Percentiles rank a stretch among this genome's conserved stretches.
phyloP scores from a whole-genome alignment of 2,113 vertebrate genomes.

The Pagrus major region DNA sequence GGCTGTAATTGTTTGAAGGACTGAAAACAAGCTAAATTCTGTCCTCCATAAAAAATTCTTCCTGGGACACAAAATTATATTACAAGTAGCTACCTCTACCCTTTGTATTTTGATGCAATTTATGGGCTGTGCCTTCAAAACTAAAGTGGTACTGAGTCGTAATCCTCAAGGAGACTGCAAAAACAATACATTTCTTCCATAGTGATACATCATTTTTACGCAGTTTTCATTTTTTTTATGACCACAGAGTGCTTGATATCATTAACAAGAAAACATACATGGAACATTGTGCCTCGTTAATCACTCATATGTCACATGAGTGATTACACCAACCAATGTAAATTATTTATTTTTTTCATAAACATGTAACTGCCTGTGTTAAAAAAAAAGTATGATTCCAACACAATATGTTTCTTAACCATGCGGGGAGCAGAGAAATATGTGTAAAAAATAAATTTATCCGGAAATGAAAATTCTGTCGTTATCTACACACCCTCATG shows the following conservation, averaged over 20 bases:
- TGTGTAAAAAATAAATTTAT: no score
- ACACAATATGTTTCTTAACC: no score
- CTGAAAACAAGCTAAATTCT: slow-evolving; percentile 50
- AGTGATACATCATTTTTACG: slow-evolving; percentile 42
- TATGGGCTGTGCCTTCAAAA: slow-evolving; percentile 41
- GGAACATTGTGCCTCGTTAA: no score
- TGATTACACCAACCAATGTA: no score
- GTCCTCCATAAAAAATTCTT: slow-evolving; percentile 21
- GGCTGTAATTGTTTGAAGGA: slow-evolving; percentile 23
- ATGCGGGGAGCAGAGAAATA: no score
- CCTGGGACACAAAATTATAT: slow-evolving; percentile 34
- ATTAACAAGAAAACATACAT: slow-evolving; percentile 10
- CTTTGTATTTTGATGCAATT: slow-evolving; percentile 44
- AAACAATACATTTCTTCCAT: background rate
- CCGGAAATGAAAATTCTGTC: no score
- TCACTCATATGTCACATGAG: no score
- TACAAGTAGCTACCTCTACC: slow-evolving; percentile 29
- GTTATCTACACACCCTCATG: no score
- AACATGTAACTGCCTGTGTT: no score
- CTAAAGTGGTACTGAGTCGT: slow-evolving; percentile 41
- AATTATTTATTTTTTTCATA: no score
- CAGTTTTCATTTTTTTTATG: slow-evolving; percentile 10
- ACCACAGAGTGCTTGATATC: background rate
- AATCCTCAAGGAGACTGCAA: slow-evolving; percentile 40
- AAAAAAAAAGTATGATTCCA: no score